Percentiles rank a stretch among this genome's conserved stretches.
Conservation (phyloP, 1,140 invertebrate genomes). For the Psilanteris sp. region DNA sequence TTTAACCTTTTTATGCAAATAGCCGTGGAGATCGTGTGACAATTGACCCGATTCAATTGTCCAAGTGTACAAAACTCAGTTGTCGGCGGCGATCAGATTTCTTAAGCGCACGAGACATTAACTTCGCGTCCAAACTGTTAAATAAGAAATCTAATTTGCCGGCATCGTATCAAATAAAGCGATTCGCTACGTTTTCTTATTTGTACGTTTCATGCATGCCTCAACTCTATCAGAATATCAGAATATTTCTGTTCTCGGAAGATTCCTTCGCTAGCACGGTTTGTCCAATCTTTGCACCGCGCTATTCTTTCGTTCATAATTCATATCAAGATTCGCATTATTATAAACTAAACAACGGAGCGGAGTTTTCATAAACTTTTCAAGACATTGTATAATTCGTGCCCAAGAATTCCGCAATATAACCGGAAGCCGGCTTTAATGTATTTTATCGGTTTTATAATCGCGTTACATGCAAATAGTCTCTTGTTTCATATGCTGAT, state of each 20-base stretch:
- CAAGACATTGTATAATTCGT: constrained; percentile 25
- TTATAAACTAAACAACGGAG: constrained; percentile 35
- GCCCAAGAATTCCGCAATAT: constrained; percentile 13
- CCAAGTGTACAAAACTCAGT: too few relatives aligned
- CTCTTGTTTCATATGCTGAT: constrained; percentile 43
- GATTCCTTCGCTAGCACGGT: constrained; percentile 32
- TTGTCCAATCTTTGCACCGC: constrained; percentile 40
- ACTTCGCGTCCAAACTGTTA: constrained; percentile 1
- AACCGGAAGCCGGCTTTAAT: constrained; percentile 18
- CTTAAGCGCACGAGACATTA: too few relatives aligned
- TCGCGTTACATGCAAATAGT: constrained; percentile 46
- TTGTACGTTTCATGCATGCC: constrained; percentile 22
- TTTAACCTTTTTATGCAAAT: too few relatives aligned
- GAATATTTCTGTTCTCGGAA: constrained; percentile 40
- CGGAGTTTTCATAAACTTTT: constrained; percentile 20
- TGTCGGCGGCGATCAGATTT: too few relatives aligned
- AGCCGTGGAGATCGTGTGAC: too few relatives aligned
- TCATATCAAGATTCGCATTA: constrained; percentile 47
- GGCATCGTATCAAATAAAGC: constrained; percentile 13
- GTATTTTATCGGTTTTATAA: constrained; percentile 45
- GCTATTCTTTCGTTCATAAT: constrained; percentile 45
- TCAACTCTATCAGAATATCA: constrained; percentile 34
- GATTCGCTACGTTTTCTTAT: constrained; percentile 12
- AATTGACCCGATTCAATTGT: too few relatives aligned
- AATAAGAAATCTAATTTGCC: constrained; percentile 20